These are phyloP conservation scores for Tryphoninae sp. DNA, from an alignment of 2,888 invertebrate species.

Conservation along the genomic window DNA sequence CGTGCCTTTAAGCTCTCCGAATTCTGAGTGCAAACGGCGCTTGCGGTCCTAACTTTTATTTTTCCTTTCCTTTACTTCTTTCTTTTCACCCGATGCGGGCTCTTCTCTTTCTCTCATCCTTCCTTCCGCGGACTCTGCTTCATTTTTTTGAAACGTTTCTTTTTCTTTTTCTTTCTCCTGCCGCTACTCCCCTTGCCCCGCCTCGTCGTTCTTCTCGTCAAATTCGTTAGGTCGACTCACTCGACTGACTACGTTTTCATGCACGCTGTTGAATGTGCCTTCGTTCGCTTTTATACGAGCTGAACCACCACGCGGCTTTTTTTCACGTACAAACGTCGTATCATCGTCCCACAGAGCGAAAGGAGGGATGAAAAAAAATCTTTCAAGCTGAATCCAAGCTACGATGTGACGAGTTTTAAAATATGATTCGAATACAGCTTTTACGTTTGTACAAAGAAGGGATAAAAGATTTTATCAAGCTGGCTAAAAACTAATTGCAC, in stretches of 20 bases:
- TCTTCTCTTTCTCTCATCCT: slow-evolving; percentile 13
- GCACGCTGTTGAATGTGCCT: slow-evolving; percentile 41
- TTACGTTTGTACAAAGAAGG: neutral
- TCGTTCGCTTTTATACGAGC: neutral
- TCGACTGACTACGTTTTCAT: slow-evolving; percentile 43
- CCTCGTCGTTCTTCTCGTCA: slow-evolving; percentile 31
- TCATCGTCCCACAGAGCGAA: slow-evolving; percentile 14
- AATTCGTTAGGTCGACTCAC: slow-evolving; percentile 45
- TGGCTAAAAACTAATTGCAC: too few species aligned
- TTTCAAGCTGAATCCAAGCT: slow-evolving; percentile 4
- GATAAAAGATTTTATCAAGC: too few species aligned
- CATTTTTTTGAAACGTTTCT: neutral
- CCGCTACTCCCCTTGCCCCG: neutral
- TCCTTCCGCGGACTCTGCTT: slow-evolving; percentile 12
- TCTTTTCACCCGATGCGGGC: slow-evolving; percentile 7
- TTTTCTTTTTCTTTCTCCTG: neutral
- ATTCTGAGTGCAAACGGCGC: slow-evolving; percentile 30
- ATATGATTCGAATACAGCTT: slow-evolving; percentile 14
- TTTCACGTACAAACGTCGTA: neutral
- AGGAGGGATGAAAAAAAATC: slow-evolving; percentile 6
- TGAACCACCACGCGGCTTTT: neutral
- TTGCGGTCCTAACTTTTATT: neutral
- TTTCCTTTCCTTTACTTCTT: slow-evolving; percentile 38
- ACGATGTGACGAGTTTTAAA: slow-evolving; percentile 31
- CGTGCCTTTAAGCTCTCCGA: slow-evolving; percentile 40